A percentile compares a stretch with the other conserved stretches of the same genome.
Conservation (phyloP, 2,113 vertebrate genomes). For the Percina caprodes region DNA sequence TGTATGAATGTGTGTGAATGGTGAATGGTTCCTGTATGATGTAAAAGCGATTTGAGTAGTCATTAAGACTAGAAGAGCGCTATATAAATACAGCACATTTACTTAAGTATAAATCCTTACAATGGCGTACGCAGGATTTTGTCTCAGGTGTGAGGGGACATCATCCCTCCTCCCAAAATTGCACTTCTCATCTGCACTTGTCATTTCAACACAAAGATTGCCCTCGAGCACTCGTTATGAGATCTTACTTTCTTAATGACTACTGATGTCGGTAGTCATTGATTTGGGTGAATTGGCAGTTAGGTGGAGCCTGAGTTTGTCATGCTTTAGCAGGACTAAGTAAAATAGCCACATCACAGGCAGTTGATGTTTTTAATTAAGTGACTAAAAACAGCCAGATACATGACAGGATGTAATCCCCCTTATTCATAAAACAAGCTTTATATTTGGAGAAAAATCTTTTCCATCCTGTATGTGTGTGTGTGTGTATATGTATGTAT, state of each 20-base stretch:
- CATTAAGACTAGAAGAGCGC: no score
- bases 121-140: neutral
- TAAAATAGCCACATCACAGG: neutral
- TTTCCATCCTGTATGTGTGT: neutral
- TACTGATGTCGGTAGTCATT: neutral
- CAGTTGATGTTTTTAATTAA: neutral
- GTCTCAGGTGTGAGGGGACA: no score
- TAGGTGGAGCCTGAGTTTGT: neutral
- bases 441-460: neutral
- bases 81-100: no score
- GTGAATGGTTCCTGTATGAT: no score
- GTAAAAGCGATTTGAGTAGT: no score
- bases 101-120: no score
- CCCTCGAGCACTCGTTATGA: neutral
- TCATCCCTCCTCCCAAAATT: neutral
- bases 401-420: neutral
- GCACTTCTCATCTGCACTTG: neutral
- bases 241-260: neutral
- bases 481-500: neutral
- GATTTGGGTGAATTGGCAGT: neutral
- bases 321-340: neutral
- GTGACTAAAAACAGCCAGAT: neutral
- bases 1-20: no score
- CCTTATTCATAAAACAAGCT: neutral
- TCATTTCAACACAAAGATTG: constrained; percentile 4